Evolutionary conservation across 2,888 invertebrate species (phyloP), one percentile per base, ranked within the genome.

Genomic region (Caenorhabditis angaria): DNA sequence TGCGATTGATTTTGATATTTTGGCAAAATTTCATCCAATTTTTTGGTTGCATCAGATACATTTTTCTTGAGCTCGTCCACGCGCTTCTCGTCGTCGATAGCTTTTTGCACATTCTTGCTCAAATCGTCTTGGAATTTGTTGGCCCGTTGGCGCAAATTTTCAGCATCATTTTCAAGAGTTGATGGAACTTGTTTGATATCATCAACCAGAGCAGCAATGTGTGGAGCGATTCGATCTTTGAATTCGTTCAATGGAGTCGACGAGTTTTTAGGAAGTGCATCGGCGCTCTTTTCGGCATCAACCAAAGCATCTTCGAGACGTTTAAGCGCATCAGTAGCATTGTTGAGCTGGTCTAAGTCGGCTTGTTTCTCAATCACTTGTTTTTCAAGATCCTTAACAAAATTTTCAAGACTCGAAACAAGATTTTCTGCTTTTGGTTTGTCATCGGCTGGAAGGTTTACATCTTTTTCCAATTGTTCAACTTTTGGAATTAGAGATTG

Each of bases 391-490:
- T 73, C 72, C 59, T 65, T 56, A 61, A 68, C 62, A 58, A 63
- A 69, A 48, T 55, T 51, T 27, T 56, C 60, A 56, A 65, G 62
- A 50, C 29, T 66, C 55, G 50, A 51, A 48, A 62, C 48, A 57
- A 62, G 65, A 59, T 61, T 61, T 58, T 64, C 67, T 48, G 65
- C 71, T 54, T 77, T 72, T 57, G 67, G 54, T 59, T 72, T 70
- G 60, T 66, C 70, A 32, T 66, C 70, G 29, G 72, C 60, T 60
- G 67, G 63, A 56, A 72, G 54, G 50, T 71, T 62, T 50, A 65
- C 53, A 63, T 73, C 59, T 61, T 72, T 67, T 62, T 69, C 59
- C 56, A 67, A 59, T 62, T 70, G 69, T 61, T 78, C 77, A 62
- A 76, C 66, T 65, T 66, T 69, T 55, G 71, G 66, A 60, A 69